Evolutionary conservation across 1,140 invertebrate species (phyloP).

Genomic region (Pseudomyrmex cubaensis): DNA sequence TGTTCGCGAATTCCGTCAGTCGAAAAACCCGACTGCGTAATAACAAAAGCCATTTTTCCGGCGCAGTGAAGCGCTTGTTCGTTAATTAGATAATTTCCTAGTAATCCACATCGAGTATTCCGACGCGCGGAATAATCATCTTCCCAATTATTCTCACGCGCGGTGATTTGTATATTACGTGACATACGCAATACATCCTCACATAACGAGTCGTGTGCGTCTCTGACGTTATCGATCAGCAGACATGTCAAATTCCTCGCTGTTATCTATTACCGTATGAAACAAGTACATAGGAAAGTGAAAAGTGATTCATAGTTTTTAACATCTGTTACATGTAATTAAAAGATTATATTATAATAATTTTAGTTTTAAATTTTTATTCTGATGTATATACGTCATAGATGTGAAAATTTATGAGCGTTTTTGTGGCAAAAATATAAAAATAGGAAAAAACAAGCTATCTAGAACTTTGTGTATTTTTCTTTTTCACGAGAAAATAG

Average conservation of each 20-base stretch:
- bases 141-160: slow-evolving; percentile 27
- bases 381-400: neutral
- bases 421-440: too few relatives aligned
- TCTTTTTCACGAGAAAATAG: neutral
- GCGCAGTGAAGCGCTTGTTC: neutral
- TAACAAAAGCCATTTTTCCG: slow-evolving; percentile 36
- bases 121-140: neutral
- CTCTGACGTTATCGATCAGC: neutral
- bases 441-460: neutral
- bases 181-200: neutral
- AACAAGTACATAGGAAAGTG: neutral
- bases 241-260: neutral
- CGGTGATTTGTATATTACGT: neutral
- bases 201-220: neutral
- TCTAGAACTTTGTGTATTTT: slow-evolving; percentile 1
- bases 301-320: neutral
- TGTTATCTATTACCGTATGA: neutral
- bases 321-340: neutral
- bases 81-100: slow-evolving; percentile 36
- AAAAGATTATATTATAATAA: slow-evolving; percentile 10
- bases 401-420: neutral
- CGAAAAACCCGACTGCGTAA: neutral
- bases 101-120: slow-evolving; percentile 11
- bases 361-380: neutral
- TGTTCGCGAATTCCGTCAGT: neutral